A percentile compares a stretch with the other conserved stretches of the same genome.
Conservation (phyloP, 2,797 vertebrate species). For the Pteropus rufus region DNA sequence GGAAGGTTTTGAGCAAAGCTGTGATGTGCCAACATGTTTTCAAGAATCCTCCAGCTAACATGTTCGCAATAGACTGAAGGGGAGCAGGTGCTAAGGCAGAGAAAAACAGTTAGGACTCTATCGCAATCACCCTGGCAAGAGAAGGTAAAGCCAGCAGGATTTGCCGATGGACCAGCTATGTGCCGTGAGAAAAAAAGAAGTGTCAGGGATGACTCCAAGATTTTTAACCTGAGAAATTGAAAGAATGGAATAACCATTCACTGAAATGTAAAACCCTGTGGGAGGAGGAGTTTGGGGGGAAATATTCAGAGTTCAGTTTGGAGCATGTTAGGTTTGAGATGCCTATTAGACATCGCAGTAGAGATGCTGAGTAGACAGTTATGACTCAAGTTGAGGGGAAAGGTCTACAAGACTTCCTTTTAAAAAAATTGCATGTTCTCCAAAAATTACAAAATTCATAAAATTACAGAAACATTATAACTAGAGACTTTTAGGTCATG, state of each 20-base stretch:
- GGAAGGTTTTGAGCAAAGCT: neutral
- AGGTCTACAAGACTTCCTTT: neutral
- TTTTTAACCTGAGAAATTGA: neutral
- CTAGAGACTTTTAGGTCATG: neutral
- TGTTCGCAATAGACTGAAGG: neutral
- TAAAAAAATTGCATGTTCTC: neutral
- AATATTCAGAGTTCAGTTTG: neutral
- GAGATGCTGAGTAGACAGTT: neutral
- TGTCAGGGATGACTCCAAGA: neutral
- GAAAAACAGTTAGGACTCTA: neutral
- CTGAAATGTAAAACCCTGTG: neutral
- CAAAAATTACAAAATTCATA: neutral
- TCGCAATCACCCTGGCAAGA: neutral
- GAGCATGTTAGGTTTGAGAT: neutral
- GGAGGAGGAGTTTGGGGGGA: neutral
- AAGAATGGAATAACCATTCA: neutral
- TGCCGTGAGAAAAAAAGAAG: neutral
- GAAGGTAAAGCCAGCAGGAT: neutral
- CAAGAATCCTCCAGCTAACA: neutral
- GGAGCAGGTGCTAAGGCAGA: neutral
- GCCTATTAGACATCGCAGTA: neutral
- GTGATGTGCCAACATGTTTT: neutral
- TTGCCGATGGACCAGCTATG: neutral
- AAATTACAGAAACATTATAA: neutral
- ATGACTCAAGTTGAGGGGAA: neutral